These are phyloP conservation scores for zebrafish (Danio rerio) DNA, from an alignment of 2,113 vertebrate species.

Conservation along the genomic window GRCz12tu NC_133190.1:15729001-15729500, in stretches of 20 bases:
- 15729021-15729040: constrained; percentile 23
- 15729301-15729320: background rate
- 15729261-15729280: background rate
- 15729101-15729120: constrained; percentile 47
- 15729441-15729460: too few relatives aligned
- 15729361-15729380: too few relatives aligned
- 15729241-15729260: background rate
- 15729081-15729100: constrained; percentile 47
- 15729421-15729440: too few relatives aligned
- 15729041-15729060: constrained; percentile 8
- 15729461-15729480: too few relatives aligned
- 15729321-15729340: background rate
- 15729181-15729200: background rate
- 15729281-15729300: background rate
- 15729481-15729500: too few relatives aligned
- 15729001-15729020: background rate
- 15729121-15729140: constrained; percentile 11
- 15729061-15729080: constrained; percentile 45
- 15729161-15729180: background rate
- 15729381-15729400: background rate
- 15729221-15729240: background rate
- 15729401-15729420: background rate
- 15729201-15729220: background rate
- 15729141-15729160: constrained; percentile 11
- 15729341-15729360: background rate